Percentiles rank a stretch among this genome's conserved stretches.
Evolutionary conservation across 2,888 invertebrate genomes (phyloP).

Genomic region (Gisinianus flammeolus): DNA sequence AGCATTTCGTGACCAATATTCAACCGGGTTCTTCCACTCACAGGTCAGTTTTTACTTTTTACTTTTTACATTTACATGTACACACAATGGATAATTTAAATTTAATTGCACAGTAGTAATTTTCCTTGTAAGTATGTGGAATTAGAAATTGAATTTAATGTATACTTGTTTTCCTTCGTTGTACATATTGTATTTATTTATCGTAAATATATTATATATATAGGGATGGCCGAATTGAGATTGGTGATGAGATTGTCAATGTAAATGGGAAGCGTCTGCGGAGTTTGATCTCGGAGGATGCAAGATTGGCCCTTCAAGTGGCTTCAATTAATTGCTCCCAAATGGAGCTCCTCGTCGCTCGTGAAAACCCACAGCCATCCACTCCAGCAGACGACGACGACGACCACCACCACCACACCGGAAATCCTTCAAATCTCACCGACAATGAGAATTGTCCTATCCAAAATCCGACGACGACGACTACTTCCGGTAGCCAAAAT

Average conservation of each 20-base stretch:
- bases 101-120: too few relatives aligned
- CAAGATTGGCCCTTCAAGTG: slow-evolving; percentile 44
- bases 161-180: too few relatives aligned
- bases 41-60: slow-evolving; percentile 43
- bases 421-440: background rate
- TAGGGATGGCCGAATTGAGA: slow-evolving; percentile 71
- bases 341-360: slow-evolving; percentile 54
- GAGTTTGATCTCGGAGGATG: slow-evolving; percentile 64
- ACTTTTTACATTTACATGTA: background rate
- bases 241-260: slow-evolving; percentile 75
- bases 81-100: too few relatives aligned
- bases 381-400: background rate
- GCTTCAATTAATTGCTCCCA: slow-evolving; percentile 53
- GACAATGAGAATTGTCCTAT: background rate
- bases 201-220: too few relatives aligned
- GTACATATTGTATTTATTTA: too few relatives aligned
- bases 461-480: slow-evolving; percentile 1
- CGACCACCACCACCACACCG: background rate
- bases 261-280: slow-evolving; percentile 74
- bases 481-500: background rate
- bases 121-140: too few relatives aligned
- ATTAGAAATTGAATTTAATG: background rate
- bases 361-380: slow-evolving; percentile 36
- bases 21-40: slow-evolving; percentile 48
- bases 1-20: slow-evolving; percentile 52